Conservation (phyloP, 2,113 vertebrate genomes). For the Dromiciops gliroides region DNA sequence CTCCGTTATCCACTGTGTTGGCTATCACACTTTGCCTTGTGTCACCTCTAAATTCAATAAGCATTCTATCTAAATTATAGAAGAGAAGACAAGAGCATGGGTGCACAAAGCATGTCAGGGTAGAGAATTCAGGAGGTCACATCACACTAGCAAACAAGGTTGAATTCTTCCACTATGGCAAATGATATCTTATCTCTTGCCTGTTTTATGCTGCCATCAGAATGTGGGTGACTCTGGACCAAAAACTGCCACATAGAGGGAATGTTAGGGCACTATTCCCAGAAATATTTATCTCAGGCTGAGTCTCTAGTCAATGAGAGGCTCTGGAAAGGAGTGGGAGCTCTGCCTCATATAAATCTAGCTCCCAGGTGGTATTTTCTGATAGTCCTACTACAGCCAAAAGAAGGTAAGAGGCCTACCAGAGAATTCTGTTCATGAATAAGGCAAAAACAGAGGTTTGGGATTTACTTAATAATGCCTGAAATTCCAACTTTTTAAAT, state of each 20-base stretch:
- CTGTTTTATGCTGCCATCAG: neutral
- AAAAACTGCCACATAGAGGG: neutral
- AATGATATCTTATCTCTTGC: neutral
- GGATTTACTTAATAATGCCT: neutral
- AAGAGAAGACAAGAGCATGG: neutral
- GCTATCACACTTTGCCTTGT: neutral
- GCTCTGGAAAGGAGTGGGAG: neutral
- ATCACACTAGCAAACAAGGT: neutral
- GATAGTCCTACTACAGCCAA: neutral
- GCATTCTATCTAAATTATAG: neutral
- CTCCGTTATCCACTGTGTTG: neutral
- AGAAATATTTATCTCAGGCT: neutral
- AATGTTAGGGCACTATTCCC: neutral
- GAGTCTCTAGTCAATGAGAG: neutral
- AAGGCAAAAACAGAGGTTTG: neutral
- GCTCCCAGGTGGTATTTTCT: neutral
- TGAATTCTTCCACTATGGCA: neutral
- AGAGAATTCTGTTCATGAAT: neutral
- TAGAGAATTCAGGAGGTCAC: neutral
- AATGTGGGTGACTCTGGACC: neutral
- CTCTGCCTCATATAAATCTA: neutral
- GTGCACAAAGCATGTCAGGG: neutral
- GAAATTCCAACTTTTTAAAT: neutral
- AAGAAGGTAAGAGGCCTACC: neutral
- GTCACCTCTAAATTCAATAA: neutral